phyloP scores from a whole-genome alignment of 1,140 invertebrate genomes.

The Philopotamus ludificatus region DNA sequence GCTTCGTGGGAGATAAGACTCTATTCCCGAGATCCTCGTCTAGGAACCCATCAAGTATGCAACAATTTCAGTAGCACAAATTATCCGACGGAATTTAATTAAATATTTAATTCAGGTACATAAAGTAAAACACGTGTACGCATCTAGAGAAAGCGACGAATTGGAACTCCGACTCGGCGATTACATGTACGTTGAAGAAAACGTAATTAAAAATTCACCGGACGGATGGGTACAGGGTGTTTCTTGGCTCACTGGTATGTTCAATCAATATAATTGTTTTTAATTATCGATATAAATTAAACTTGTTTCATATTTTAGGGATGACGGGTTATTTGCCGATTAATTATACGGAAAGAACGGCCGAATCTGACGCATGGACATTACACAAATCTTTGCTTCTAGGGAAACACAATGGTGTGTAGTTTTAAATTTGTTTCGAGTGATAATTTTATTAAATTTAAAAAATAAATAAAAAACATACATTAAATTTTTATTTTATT shows the following conservation, averaged over 20 bases:
- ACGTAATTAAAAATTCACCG: conserved; percentile 67
- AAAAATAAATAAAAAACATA: background rate
- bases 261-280: background rate
- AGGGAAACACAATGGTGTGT: conserved; percentile 34
- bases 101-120: conserved; percentile 60
- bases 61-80: no score
- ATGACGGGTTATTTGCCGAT: conserved; percentile 74
- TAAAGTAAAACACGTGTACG: conserved; percentile 78
- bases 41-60: conserved; percentile 71
- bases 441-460: background rate
- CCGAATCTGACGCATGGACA: conserved; percentile 89
- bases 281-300: background rate
- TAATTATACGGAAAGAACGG: conserved; percentile 77
- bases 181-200: conserved; percentile 78
- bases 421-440: no score
- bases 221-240: conserved; percentile 87
- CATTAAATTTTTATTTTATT: background rate
- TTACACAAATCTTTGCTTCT: conserved; percentile 70
- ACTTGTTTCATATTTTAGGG: conserved; percentile 52
- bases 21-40: conserved; percentile 78
- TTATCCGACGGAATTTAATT: background rate
- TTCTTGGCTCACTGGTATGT: conserved; percentile 74
- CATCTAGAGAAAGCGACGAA: conserved; percentile 77
- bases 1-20: conserved; percentile 82
- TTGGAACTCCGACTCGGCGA: conserved; percentile 82